Percentiles rank a stretch among this genome's conserved stretches.
Evolutionary conservation across 2,888 invertebrate genomes (phyloP).

Genomic region (Epistrophe grossulariae): DNA sequence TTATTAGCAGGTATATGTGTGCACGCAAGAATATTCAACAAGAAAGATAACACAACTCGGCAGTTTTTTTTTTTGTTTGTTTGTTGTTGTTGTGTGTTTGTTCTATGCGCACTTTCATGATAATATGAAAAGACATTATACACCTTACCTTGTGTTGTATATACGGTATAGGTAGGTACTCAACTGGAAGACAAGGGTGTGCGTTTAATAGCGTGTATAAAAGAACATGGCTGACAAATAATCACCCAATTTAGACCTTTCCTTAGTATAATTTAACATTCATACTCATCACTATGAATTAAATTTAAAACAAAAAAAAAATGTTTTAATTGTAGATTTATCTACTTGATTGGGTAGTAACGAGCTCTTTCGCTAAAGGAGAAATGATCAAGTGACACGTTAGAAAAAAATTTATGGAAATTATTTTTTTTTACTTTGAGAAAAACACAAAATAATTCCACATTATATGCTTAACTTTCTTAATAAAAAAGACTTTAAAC

Average conservation of each 20-base stretch:
- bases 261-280: slow-evolving; percentile 13
- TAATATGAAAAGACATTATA: not conserved
- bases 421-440: not conserved
- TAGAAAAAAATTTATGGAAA: not conserved
- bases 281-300: slow-evolving; percentile 19
- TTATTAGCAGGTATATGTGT: slow-evolving; percentile 38
- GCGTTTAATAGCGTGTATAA: slow-evolving; percentile 25
- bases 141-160: not conserved
- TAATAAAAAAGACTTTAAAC: too few species aligned
- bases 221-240: slow-evolving; percentile 19
- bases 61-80: slow-evolving; percentile 12
- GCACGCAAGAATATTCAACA: slow-evolving; percentile 40
- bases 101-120: slow-evolving; percentile 4
- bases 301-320: slow-evolving; percentile 1
- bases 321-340: slow-evolving; percentile 8
- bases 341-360: not conserved
- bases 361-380: not conserved
- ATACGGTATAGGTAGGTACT: too few species aligned
- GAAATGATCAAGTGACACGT: slow-evolving; percentile 4
- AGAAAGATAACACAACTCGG: slow-evolving; percentile 36
- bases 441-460: not conserved
- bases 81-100: not conserved
- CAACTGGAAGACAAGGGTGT: slow-evolving; percentile 2
- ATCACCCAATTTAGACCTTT: slow-evolving; percentile 21
- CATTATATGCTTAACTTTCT: not conserved